Evolutionary conservation across 2,797 vertebrate genomes (phyloP).

Genomic region (Pipistrellus pygmaeus): DNA sequence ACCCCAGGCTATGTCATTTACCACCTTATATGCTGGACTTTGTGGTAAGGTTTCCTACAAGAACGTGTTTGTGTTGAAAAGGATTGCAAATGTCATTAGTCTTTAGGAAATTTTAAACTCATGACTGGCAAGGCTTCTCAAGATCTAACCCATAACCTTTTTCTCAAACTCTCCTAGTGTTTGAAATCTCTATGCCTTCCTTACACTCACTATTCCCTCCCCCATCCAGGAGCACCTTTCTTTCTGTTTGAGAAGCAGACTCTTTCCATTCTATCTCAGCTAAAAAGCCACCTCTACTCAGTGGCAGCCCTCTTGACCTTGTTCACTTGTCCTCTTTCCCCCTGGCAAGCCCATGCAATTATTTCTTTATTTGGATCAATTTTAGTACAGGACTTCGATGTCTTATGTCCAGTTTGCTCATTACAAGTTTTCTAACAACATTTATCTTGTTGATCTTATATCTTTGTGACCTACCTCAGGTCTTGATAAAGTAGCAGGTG

Average conservation of each 20-base stretch:
- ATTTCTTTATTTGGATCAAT: not conserved
- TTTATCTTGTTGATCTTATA: not conserved
- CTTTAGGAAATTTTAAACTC: not conserved
- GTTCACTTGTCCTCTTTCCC: not conserved
- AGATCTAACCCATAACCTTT: not conserved
- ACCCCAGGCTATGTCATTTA: not conserved
- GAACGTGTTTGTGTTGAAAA: not conserved
- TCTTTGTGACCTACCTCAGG: not conserved
- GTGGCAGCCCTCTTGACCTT: not conserved
- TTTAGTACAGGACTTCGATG: not conserved
- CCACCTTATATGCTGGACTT: not conserved
- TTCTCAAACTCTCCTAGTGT: not conserved
- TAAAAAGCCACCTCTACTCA: not conserved
- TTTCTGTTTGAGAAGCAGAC: not conserved
- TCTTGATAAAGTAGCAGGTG: not conserved
- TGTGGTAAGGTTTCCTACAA: not conserved
- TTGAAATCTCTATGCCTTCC: rapidly evolving
- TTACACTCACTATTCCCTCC: not conserved
- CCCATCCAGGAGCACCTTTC: not conserved
- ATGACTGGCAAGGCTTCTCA: not conserved
- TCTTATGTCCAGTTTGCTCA: slow-evolving; percentile 27
- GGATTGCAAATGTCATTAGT: not conserved
- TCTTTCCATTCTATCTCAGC: not conserved
- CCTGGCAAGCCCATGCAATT: not conserved
- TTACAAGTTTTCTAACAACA: not conserved